Evolutionary conservation across 2,797 vertebrate species (phyloP).

Genomic region (Momotus momota): DNA sequence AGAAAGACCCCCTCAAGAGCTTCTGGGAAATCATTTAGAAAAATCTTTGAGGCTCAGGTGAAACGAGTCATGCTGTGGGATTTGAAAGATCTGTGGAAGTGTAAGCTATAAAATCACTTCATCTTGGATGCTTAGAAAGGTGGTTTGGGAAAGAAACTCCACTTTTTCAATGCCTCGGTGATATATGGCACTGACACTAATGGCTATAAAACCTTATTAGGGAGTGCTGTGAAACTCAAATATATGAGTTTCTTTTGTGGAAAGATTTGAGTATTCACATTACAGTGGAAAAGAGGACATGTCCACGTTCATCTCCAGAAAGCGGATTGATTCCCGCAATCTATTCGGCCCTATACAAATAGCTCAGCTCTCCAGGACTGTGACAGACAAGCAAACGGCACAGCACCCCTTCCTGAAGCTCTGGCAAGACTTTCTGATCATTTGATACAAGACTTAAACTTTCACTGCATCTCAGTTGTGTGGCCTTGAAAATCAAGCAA

Average conservation of each 20-base stretch:
- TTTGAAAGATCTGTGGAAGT: slow-evolving; percentile 71
- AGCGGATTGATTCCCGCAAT: slow-evolving; percentile 72
- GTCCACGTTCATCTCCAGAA: slow-evolving; percentile 51
- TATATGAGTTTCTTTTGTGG: slow-evolving; percentile 73
- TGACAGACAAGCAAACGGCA: slow-evolving; percentile 45
- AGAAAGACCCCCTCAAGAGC: slow-evolving; percentile 63
- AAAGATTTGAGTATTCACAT: slow-evolving; percentile 74
- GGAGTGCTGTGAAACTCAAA: slow-evolving; percentile 70
- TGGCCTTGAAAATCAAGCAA: not conserved
- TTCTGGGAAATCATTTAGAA: slow-evolving; percentile 66
- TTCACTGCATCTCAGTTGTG: not conserved
- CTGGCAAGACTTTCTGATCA: not conserved
- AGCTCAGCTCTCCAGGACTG: slow-evolving; percentile 30
- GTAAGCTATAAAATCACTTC: slow-evolving; percentile 75
- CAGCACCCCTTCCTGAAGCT: slow-evolving; percentile 5
- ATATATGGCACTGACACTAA: slow-evolving; percentile 73
- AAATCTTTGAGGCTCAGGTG: slow-evolving; percentile 65
- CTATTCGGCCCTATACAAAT: slow-evolving; percentile 61
- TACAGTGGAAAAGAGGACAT: slow-evolving; percentile 62
- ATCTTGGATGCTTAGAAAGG: slow-evolving; percentile 74
- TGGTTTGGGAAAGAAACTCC: slow-evolving; percentile 70
- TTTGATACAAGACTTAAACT: slow-evolving; percentile 6
- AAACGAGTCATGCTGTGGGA: slow-evolving; percentile 55
- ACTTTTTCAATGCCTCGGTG: slow-evolving; percentile 75
- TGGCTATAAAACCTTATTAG: slow-evolving; percentile 75